Conservation (phyloP, 2,797 vertebrate genomes). For the Acropternis orthonyx region DNA sequence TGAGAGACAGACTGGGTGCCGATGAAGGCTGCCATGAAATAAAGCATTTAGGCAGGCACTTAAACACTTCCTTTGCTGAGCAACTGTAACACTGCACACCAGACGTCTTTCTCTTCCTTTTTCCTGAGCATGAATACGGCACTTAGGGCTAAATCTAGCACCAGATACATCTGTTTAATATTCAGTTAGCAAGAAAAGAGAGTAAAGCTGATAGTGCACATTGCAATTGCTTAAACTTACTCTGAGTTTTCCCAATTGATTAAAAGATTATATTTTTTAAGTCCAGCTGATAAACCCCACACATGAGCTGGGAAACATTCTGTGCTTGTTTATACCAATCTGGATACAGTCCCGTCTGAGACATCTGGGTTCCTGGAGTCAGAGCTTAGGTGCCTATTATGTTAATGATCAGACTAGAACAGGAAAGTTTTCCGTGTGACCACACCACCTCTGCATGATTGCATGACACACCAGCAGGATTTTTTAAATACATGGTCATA, state of each 20-base stretch:
- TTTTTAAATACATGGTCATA: not conserved
- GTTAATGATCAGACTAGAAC: not conserved
- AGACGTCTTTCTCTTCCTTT: slow-evolving; percentile 16
- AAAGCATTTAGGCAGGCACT: not conserved
- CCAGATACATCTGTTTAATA: not conserved
- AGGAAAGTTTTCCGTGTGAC: not conserved
- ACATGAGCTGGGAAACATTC: not conserved
- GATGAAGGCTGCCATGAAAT: not conserved
- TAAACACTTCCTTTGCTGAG: slow-evolving; percentile 21
- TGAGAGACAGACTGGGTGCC: not conserved
- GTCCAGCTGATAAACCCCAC: not conserved
- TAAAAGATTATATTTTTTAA: not conserved
- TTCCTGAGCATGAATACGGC: slow-evolving; percentile 3
- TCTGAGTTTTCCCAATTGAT: not conserved
- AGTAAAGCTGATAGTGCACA: not conserved
- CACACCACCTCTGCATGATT: not conserved
- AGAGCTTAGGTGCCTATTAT: not conserved
- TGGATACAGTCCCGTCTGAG: not conserved
- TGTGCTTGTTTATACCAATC: not conserved
- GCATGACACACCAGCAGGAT: not conserved
- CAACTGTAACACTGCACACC: not conserved
- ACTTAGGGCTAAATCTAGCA: slow-evolving; percentile 4
- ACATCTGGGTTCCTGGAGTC: not conserved
- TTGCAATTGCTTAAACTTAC: not conserved
- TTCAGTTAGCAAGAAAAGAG: not conserved